These are phyloP conservation scores for Nettapus auritus DNA, from an alignment of 2,113 vertebrate species.

Conservation along the genomic window DNA sequence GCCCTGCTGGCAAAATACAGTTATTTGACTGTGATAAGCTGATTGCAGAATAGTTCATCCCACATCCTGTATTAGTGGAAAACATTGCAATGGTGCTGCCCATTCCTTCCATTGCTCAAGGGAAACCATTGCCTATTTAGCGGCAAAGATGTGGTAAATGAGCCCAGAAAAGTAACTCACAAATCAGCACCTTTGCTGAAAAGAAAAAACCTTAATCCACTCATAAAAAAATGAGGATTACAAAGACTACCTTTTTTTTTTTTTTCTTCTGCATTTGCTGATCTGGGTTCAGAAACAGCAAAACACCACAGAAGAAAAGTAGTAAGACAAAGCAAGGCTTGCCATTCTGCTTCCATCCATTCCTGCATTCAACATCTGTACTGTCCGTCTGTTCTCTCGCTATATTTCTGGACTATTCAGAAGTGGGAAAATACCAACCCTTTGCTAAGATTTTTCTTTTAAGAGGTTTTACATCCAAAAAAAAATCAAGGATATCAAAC, in stretches of 20 bases:
- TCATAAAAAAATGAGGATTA: background rate
- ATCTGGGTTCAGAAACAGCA: constrained; percentile 9
- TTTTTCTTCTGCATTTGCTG: background rate
- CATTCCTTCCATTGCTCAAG: constrained; percentile 61
- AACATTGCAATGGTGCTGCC: constrained; percentile 13
- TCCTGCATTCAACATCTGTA: background rate
- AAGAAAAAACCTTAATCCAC: constrained; percentile 44
- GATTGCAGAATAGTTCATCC: constrained; percentile 49
- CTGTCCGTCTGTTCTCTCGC: background rate
- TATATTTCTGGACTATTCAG: background rate
- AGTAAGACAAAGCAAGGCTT: background rate
- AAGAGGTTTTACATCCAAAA: background rate
- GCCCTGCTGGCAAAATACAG: constrained; percentile 21
- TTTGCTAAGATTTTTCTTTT: background rate
- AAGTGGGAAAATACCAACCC: background rate
- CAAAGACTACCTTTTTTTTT: background rate
- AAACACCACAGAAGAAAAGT: background rate
- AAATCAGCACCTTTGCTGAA: constrained; percentile 27
- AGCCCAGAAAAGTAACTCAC: constrained; percentile 6
- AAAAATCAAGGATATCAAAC: background rate
- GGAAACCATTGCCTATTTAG: constrained; percentile 48
- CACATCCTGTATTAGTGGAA: constrained; percentile 69
- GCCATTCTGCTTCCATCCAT: background rate
- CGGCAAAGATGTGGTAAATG: background rate
- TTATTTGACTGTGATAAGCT: constrained; percentile 39